phyloP scores from a whole-genome alignment of 2,113 vertebrate species.

The Cololabis saira region DNA sequence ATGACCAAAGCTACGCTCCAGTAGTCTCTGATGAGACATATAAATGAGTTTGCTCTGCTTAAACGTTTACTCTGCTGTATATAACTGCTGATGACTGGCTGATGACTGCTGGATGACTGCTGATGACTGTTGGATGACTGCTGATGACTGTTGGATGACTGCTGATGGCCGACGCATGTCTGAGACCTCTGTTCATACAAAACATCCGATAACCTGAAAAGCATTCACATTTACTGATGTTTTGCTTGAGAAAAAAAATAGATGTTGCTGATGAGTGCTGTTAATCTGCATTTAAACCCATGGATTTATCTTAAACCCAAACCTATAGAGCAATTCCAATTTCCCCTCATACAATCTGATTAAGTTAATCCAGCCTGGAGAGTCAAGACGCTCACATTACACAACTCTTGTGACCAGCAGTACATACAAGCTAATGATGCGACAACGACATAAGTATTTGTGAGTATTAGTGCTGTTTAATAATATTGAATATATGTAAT shows the following conservation, averaged over 20 bases:
- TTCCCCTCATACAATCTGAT: conserved; percentile 50
- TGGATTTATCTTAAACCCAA: conserved; percentile 42
- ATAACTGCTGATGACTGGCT: no score
- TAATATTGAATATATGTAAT: background rate
- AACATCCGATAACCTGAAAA: background rate
- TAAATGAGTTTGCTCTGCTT: no score
- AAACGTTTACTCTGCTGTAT: no score
- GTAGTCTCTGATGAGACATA: no score
- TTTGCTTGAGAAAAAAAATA: background rate
- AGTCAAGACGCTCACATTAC: conserved; percentile 16
- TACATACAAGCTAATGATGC: conserved; percentile 6
- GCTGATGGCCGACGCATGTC: no score
- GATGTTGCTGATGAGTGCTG: conserved; percentile 6
- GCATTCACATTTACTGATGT: background rate
- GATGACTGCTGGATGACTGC: no score
- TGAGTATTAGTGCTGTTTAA: no score
- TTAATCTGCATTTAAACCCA: conserved; percentile 45
- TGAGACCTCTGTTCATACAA: no score
- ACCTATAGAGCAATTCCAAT: conserved; percentile 49
- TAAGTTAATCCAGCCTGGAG: conserved; percentile 39
- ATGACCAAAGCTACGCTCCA: no score
- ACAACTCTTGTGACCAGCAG: conserved; percentile 11
- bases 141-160: no score
- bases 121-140: no score
- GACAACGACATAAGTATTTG: background rate